These are phyloP conservation scores for Papilio helenus DNA, from an alignment of 1,140 invertebrate species.

Conservation along the genomic window DNA sequence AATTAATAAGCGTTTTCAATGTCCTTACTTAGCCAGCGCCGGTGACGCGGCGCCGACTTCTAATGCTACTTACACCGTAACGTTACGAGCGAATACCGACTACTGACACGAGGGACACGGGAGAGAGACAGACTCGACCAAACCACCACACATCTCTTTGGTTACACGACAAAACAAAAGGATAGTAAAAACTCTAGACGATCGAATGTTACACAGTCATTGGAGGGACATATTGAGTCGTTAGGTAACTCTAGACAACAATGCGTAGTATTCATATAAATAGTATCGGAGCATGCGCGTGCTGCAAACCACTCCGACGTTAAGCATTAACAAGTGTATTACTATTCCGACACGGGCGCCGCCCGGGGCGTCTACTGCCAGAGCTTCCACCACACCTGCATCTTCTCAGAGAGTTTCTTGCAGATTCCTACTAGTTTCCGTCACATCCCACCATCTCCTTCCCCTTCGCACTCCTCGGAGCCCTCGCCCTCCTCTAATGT, in stretches of 20 bases:
- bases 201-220: conserved; percentile 77
- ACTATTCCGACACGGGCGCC: conserved; percentile 50
- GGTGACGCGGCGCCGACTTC: conserved; percentile 68
- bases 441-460: conserved; percentile 90
- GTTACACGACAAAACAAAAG: conserved; percentile 74
- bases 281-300: conserved; percentile 29
- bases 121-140: conserved; percentile 69
- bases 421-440: conserved; percentile 93
- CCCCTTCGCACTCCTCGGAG: conserved; percentile 85
- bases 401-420: conserved; percentile 92
- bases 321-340: conserved; percentile 77
- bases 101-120: conserved; percentile 64
- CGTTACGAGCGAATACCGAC: conserved; percentile 76
- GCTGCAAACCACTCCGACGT: not conserved
- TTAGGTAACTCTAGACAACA: conserved; percentile 81
- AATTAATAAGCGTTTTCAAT: conserved; percentile 84
- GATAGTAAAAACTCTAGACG: conserved; percentile 70
- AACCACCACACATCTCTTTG: conserved; percentile 73
- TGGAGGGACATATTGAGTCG: conserved; percentile 80
- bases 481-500: conserved; percentile 92
- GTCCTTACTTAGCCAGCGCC: conserved; percentile 78
- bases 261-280: conserved; percentile 77
- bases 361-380: conserved; percentile 83
- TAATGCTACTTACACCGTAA: conserved; percentile 80
- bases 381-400: conserved; percentile 91